Base-by-base conservation (phyloP, 2,888 invertebrate genomes). In the Apeira syringaria region DNA sequence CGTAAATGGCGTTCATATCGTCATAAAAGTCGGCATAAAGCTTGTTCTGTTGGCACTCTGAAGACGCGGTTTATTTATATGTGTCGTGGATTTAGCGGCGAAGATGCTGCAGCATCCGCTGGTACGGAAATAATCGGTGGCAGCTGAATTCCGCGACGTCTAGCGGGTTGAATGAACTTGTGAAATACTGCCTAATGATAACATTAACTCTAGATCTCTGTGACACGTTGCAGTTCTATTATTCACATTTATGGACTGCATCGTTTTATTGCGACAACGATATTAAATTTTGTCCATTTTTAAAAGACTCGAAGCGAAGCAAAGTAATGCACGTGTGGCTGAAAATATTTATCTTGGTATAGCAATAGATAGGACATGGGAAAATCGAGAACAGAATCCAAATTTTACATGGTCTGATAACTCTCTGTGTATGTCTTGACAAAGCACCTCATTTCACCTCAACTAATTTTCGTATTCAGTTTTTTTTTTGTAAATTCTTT, bases 91-190 rank as follows among this genome's bases (percentile, higher is more conserved):
- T 80, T 79, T 78, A 78, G 69, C 68, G 72, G 65, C 74, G 74
- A 77, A 75, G 78, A 80, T 78, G 74, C 79, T 79, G 75, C 67
- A 75, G 78, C 76, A 78, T 82, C 82, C 83, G 84, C 43, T 58
- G 57, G 31, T 70, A 83, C 87, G 73, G 69, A 88, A 88, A 88
- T 88, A 88, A 79, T 60, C 77, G 7, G 63, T 59, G 71, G 63
- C 68, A 64, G 73, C 77, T 82, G 80, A 82, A 88, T 88, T 87
- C 88, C 87, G 81, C 85, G 86, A 82, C 87, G 87, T 85, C 88
- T 80, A 78, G 34, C 64, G 76, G 86, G 82, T n/a, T 83, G 76
- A 78, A 82, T 71, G 86, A 81, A 78, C 86, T 73, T 58, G 64
- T 73, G 63, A 67, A 68, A 67, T 67, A 68, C 61, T 49, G 52